These are phyloP conservation scores for Cairina moschata DNA, from an alignment of 2,113 vertebrate genomes.

Conservation along the genomic window DNA sequence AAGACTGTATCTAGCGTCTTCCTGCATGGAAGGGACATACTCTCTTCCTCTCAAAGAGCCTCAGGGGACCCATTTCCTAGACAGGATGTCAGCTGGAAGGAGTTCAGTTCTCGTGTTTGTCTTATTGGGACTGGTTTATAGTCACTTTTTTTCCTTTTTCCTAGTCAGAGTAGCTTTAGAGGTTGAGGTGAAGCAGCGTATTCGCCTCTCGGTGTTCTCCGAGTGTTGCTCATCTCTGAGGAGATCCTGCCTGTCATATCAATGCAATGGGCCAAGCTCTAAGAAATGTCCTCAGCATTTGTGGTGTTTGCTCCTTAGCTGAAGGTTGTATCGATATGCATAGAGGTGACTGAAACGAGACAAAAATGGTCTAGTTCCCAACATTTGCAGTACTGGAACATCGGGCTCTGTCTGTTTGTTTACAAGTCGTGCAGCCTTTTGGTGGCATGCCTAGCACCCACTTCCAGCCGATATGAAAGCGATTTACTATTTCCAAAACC, in stretches of 20 bases:
- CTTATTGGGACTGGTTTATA: not conserved
- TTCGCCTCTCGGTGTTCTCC: not conserved
- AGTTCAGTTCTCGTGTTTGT: not conserved
- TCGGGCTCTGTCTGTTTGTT: not conserved
- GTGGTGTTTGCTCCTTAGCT: not conserved
- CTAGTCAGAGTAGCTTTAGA: not conserved
- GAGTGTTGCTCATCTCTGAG: not conserved
- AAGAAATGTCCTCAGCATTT: not conserved
- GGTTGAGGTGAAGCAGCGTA: not conserved
- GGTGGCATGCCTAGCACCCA: not conserved
- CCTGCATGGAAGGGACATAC: not conserved
- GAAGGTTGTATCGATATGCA: not conserved
- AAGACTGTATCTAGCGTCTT: not conserved
- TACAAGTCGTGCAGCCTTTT: not conserved
- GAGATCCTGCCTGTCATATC: not conserved
- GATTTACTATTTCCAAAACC: not conserved
- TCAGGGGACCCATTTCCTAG: not conserved
- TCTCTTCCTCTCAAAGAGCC: not conserved
- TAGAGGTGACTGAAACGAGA: not conserved
- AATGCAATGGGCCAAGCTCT: not conserved
- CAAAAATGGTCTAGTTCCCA: not conserved
- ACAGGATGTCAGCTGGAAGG: not conserved
- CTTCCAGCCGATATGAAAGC: not conserved
- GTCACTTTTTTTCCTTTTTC: not conserved
- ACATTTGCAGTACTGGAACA: not conserved